Evolutionary conservation across 2,113 vertebrate species (phyloP).

Genomic region (Cyrtonyx montezumae): DNA sequence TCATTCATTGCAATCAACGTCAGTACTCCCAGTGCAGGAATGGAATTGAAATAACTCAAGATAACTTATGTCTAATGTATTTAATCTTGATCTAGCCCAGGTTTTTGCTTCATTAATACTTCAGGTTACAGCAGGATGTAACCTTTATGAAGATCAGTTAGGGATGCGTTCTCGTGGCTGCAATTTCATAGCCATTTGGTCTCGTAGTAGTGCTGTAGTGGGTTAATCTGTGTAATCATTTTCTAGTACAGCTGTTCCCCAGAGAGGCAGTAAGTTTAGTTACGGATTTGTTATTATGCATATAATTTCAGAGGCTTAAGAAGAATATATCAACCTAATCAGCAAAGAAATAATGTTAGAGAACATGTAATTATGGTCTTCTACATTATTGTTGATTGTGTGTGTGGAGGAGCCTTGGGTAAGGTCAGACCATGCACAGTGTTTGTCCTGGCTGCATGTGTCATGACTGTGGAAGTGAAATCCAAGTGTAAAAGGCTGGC

Average conservation of each 20-base stretch:
- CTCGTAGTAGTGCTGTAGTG: not conserved
- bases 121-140: not conserved
- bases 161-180: not conserved
- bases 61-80: not conserved
- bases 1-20: conserved; percentile 28
- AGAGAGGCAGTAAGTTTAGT: not conserved
- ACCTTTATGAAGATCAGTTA: not conserved
- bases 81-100: not conserved
- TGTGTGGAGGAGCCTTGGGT: not conserved
- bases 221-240: not conserved
- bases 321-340: not conserved
- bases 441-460: not conserved
- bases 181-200: not conserved
- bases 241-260: not conserved
- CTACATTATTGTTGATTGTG: not conserved
- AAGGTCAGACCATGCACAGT: not conserved
- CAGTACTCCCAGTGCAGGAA: not conserved
- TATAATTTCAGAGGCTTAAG: not conserved
- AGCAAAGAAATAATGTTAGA: not conserved
- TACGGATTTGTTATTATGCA: not conserved
- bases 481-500: not conserved
- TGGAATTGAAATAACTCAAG: conserved; percentile 41
- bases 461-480: not conserved
- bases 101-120: not conserved
- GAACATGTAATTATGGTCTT: not conserved